Evolutionary conservation across 2,888 invertebrate species (phyloP).

Genomic region (Rhamphomyia laevipes): DNA sequence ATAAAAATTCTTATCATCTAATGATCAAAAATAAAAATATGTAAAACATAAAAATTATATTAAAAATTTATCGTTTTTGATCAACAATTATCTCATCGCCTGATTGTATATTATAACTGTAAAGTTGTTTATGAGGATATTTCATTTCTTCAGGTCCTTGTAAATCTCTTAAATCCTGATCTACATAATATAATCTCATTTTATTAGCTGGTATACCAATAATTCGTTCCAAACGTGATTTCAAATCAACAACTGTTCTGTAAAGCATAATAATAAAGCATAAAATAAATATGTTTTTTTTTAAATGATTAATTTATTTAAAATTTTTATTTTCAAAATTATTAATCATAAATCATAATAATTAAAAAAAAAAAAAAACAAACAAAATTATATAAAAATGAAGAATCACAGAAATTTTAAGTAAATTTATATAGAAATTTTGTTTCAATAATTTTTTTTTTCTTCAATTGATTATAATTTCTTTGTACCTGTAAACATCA

Average conservation of each 20-base stretch:
- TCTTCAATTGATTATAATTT: too few relatives aligned
- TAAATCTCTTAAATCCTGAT: conserved; percentile 60
- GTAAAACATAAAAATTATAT: too few relatives aligned
- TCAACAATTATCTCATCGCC: conserved; percentile 88
- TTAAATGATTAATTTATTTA: not conserved
- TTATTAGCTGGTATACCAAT: conserved; percentile 71
- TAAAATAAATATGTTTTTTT: not conserved
- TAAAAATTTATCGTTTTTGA: conserved; percentile 41
- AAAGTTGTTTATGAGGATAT: conserved; percentile 77
- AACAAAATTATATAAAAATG: not conserved
- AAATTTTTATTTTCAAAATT: not conserved
- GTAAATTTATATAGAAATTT: not conserved
- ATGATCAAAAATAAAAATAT: too few relatives aligned
- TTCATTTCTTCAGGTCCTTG: conserved; percentile 83
- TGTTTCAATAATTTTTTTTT: too few relatives aligned
- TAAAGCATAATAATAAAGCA: conserved; percentile 18
- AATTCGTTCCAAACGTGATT: conserved; percentile 64
- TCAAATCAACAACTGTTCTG: conserved; percentile 71
- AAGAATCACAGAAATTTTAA: too few relatives aligned
- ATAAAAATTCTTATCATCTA: too few relatives aligned
- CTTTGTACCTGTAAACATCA: conserved; percentile 51
- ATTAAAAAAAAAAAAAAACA: not conserved
- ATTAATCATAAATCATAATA: not conserved
- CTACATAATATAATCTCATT: conserved; percentile 82
- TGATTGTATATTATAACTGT: conserved; percentile 79